A percentile compares a stretch with the other conserved stretches of the same genome.
phyloP scores from a whole-genome alignment of 2,113 vertebrate genomes.

The Anarhynchus alexandrinus region DNA sequence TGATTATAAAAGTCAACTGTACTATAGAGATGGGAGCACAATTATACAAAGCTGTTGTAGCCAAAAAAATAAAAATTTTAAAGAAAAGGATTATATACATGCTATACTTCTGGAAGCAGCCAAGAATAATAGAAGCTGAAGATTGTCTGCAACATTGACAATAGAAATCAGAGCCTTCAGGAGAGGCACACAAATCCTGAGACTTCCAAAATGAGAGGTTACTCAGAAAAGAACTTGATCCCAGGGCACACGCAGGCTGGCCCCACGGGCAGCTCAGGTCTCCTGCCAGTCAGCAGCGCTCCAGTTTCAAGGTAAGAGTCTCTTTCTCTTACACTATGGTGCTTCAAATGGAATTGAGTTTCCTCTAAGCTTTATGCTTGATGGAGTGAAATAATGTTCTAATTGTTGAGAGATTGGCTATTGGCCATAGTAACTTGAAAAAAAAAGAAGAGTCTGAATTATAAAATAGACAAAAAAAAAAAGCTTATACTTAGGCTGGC shows the following conservation, averaged over 20 bases:
- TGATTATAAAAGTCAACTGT: neutral
- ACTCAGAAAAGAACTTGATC: neutral
- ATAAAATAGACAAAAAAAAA: neutral
- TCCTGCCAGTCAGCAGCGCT: neutral
- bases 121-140: neutral
- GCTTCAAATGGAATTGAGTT: neutral
- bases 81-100: neutral
- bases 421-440: neutral
- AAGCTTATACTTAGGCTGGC: neutral
- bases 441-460: neutral
- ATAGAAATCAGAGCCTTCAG: neutral
- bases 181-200: neutral
- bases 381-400: neutral
- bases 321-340: neutral
- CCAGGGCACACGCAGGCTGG: neutral
- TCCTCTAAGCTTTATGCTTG: neutral
- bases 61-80: neutral
- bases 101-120: neutral
- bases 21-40: neutral
- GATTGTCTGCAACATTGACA: neutral
- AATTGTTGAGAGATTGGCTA: neutral
- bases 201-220: neutral
- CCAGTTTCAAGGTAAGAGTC: neutral
- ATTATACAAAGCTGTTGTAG: neutral
- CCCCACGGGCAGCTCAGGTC: neutral